These are phyloP conservation scores for Elachura formosa DNA, from an alignment of 2,113 vertebrate species.

Conservation along the genomic window DNA sequence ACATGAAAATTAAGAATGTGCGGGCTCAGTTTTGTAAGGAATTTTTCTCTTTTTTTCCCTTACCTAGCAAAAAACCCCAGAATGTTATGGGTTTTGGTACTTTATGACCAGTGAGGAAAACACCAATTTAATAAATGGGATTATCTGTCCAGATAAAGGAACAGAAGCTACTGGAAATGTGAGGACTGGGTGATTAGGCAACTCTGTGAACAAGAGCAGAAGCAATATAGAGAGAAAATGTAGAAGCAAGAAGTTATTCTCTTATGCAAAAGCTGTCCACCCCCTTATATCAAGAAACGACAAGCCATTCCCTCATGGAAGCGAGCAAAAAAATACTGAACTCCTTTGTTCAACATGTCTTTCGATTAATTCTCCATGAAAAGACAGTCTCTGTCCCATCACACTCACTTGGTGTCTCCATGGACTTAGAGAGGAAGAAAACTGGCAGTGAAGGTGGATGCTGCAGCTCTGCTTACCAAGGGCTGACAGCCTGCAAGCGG, in stretches of 20 bases:
- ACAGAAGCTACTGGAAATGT: not conserved
- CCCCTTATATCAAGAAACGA: slow-evolving; percentile 31
- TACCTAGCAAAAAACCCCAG: not conserved
- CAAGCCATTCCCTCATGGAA: not conserved
- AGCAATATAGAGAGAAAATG: not conserved
- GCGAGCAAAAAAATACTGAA: not conserved
- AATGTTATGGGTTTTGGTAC: rapidly evolving
- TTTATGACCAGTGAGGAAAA: not conserved
- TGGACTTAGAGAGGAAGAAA: not conserved
- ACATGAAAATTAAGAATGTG: not conserved
- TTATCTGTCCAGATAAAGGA: not conserved
- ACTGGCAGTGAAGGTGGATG: not conserved
- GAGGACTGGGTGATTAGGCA: not conserved
- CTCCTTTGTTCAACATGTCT: not conserved
- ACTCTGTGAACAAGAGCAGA: not conserved
- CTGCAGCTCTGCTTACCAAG: not conserved
- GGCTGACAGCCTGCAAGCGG: not conserved
- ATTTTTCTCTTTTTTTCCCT: not conserved
- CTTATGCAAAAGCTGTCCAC: slow-evolving; percentile 34
- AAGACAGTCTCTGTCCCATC: not conserved
- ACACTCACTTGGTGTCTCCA: not conserved
- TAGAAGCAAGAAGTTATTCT: slow-evolving; percentile 10
- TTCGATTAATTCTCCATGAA: not conserved
- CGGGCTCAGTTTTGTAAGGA: not conserved
- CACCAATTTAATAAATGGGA: not conserved